Evolutionary conservation across 53 echinoderm and acorn worm species (phyloP), one percentile per base, ranked within the genome.

Genomic region (Patiria pectinifera): DNA sequence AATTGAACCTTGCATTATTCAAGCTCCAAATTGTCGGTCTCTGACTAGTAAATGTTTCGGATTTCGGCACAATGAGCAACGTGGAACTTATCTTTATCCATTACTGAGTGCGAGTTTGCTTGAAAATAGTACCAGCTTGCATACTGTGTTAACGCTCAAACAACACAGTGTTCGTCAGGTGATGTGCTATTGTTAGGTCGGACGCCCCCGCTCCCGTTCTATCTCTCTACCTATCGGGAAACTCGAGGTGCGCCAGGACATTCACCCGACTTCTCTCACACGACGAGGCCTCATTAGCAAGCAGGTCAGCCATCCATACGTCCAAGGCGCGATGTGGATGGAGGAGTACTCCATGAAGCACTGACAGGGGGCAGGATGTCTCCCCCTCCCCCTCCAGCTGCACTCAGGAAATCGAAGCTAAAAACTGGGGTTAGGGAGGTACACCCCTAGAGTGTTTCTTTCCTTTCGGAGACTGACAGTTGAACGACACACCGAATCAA

Each of bases 321-420:
- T 74, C 15, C 74, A 23, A 74, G 74, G 74, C 74, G 22, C 5
- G 22, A 74, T 14, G 24, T 74, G 18, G 74, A 74, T n/a, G 74
- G 8, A 53, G 5, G 6, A 5, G 74, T 23, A 9, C 74, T 74
- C 24, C 18, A 4, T 24, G 6, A 74, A 74, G 7, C 59, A 71
- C 12, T 13, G 49, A 74, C 48, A 21, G 59, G 43, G 74, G 86
- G 74, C 53, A 74, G 75, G 86, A 74, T 45, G 72, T 85, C 10
- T 45, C 85, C 85, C 11, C 85, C 11, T 69, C 35, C 43, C 24
- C 8, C 8, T 53, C 35, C 35, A 35, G 45, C 46, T 86, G 22
- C 10, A 14, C 48, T 4, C 86, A 86, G 74, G 86, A 74, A 74
- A 86, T 86, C 48, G 48, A 86, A 86, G n/a, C 75, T 74, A 3